phyloP scores from a whole-genome alignment of 2,888 invertebrate species.

The Luffia ferchaultella region DNA sequence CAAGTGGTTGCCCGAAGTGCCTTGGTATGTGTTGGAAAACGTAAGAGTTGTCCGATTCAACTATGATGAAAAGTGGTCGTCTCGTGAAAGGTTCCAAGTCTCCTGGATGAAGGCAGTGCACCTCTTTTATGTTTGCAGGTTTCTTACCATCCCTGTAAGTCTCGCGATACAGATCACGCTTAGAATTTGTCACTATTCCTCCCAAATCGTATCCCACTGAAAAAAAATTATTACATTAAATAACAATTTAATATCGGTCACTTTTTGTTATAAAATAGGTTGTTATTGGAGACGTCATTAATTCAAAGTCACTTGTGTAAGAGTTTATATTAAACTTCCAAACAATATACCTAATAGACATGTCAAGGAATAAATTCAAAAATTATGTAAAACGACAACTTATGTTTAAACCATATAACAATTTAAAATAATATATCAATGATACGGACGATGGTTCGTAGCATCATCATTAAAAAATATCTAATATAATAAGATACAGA shows the following conservation, averaged over 20 bases:
- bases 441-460: no score
- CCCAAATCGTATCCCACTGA: slow-evolving; percentile 90
- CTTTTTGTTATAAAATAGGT: no score
- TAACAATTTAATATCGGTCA: not conserved
- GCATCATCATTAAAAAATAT: no score
- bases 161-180: slow-evolving; percentile 73
- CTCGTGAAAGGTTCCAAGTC: slow-evolving; percentile 93
- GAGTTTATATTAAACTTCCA: no score
- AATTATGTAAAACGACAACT: no score
- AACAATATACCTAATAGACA: no score
- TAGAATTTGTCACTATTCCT: slow-evolving; percentile 88
- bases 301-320: no score
- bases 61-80: slow-evolving; percentile 90
- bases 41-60: slow-evolving; percentile 95
- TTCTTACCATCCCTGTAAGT: slow-evolving; percentile 26
- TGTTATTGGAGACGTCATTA: no score
- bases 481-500: no score
- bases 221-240: slow-evolving; percentile 10
- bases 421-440: no score
- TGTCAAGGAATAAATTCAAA: no score
- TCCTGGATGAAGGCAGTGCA: slow-evolving; percentile 88
- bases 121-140: slow-evolving; percentile 60
- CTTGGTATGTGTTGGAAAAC: slow-evolving; percentile 89
- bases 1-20: slow-evolving; percentile 92
- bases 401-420: no score